A percentile compares a stretch with the other conserved stretches of the same genome.
phyloP scores from a whole-genome alignment of 2,797 vertebrate species.

The Rhinoraja longicauda region DNA sequence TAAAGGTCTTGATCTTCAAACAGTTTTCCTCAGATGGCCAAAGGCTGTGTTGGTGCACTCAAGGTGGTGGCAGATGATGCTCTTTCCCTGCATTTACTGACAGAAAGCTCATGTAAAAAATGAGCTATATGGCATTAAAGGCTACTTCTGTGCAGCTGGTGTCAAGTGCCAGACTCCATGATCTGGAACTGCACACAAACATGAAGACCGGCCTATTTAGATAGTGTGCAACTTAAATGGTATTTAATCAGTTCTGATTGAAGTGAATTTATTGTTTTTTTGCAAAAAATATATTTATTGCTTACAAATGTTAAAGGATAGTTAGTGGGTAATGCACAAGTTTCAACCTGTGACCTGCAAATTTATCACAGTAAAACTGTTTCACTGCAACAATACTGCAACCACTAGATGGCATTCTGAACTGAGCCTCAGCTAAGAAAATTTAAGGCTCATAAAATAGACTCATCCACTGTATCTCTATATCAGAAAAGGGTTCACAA shows the following conservation, averaged over 20 bases:
- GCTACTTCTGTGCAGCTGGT: too few species aligned
- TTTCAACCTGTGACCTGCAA: not conserved
- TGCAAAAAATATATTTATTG: not conserved
- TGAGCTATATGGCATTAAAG: too few species aligned
- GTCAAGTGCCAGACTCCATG: too few species aligned
- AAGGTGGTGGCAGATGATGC: too few species aligned
- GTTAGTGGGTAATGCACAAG: not conserved
- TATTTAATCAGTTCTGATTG: not conserved
- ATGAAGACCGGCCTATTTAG: too few species aligned
- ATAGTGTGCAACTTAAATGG: not conserved
- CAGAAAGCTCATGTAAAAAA: too few species aligned
- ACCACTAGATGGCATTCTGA: slow-evolving; percentile 26
- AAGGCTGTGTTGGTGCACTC: too few species aligned
- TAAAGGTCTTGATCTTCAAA: too few species aligned
- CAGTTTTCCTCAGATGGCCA: too few species aligned
- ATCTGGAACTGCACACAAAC: too few species aligned
- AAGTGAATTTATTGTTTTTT: not conserved
- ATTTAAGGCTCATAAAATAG: not conserved
- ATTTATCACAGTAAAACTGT: not conserved
- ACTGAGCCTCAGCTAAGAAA: not conserved
- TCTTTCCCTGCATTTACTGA: too few species aligned
- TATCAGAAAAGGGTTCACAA: not conserved
- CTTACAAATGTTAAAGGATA: not conserved
- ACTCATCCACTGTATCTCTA: not conserved
- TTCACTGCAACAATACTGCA: not conserved